Conservation (phyloP, 2,113 vertebrate species). For the Planiliza haematocheilus region DNA sequence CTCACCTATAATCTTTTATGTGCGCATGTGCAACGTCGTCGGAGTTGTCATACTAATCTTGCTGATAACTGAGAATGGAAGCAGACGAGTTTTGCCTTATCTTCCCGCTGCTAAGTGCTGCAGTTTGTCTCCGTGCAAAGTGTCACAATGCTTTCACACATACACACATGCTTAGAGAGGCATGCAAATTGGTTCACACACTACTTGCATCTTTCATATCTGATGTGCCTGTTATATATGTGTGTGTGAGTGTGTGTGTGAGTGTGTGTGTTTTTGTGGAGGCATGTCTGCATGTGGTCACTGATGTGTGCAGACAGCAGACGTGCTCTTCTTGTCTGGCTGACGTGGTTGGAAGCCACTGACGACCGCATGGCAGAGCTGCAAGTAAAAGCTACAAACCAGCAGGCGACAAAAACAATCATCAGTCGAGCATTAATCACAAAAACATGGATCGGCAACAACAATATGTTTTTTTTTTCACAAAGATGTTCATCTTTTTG, state of each 20-base stretch:
- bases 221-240: slow-evolving; percentile 17
- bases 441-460: not conserved
- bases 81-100: slow-evolving; percentile 66
- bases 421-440: not conserved
- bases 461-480: not conserved
- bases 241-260: not conserved
- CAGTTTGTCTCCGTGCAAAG: slow-evolving; percentile 60
- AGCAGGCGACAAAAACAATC: slow-evolving; percentile 10
- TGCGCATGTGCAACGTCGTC: slow-evolving; percentile 41
- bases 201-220: slow-evolving; percentile 23
- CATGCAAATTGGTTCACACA: slow-evolving; percentile 28
- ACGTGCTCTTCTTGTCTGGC: slow-evolving; percentile 51
- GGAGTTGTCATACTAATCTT: slow-evolving; percentile 44
- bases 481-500: no score
- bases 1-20: slow-evolving; percentile 52
- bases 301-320: slow-evolving; percentile 50
- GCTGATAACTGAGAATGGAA: slow-evolving; percentile 61
- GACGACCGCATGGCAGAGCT: slow-evolving; percentile 30
- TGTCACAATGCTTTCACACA: slow-evolving; percentile 55
- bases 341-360: slow-evolving; percentile 56
- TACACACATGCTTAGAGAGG: slow-evolving; percentile 35
- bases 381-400: slow-evolving; percentile 31
- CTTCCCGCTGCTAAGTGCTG: slow-evolving; percentile 50
- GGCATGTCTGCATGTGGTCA: slow-evolving; percentile 54
- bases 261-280: slow-evolving; percentile 5